Base-by-base conservation (phyloP, 2,113 vertebrate genomes). In the Apodemus speciosus region DNA sequence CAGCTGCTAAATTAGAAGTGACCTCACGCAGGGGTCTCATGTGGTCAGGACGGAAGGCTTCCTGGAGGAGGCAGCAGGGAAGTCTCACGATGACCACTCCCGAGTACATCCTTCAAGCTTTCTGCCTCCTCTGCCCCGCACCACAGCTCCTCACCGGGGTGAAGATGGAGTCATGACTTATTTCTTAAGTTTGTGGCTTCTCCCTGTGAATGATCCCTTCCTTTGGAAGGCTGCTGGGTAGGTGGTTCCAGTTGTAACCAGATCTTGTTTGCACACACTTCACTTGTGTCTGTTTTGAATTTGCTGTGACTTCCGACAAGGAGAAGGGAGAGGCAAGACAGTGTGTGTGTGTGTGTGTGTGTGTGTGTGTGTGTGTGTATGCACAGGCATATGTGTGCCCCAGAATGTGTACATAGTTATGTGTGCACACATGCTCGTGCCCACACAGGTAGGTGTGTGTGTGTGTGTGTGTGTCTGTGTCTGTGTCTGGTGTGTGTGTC, bases 71-170 rank as follows among this genome's bases (percentile, higher is more conserved):
- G 49, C 3, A 46, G 9, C 4, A 16, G 43, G 53, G 49, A 80
- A 30, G 15, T 14, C 62, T 27, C 18, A 0, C 10, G 0, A 0
- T 9, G 84, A 6, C n/a, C 25, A 9, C 2, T n/a, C 32, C 30
- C 46, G 25, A 32, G 32, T 58, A 1, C 0, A 15, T 2, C 10
- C 4, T 38, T 9, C 20, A 20, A 10, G 1, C 23, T 49, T 16
- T 14, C 71, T 66, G 9, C 27, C 32, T 27, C 27, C 51, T 21
- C 18, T 4, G 8, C 51, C 64, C n/a, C 32, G 13, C 64, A 4
- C 51, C 5, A 0, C 0, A 10, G 43, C 9, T 40, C 32, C 69
- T 86, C 20, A 2, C 0, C 11, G 68, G 43, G 64, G 9, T 15
- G 0, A 9, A 20, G 15, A 56, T 35, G 2, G 66, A 10, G 32